Percentiles rank a stretch among this genome's conserved stretches.
Conservation (phyloP, 53 echinoderm and acorn worm species). For the Crossaster papposus region DNA sequence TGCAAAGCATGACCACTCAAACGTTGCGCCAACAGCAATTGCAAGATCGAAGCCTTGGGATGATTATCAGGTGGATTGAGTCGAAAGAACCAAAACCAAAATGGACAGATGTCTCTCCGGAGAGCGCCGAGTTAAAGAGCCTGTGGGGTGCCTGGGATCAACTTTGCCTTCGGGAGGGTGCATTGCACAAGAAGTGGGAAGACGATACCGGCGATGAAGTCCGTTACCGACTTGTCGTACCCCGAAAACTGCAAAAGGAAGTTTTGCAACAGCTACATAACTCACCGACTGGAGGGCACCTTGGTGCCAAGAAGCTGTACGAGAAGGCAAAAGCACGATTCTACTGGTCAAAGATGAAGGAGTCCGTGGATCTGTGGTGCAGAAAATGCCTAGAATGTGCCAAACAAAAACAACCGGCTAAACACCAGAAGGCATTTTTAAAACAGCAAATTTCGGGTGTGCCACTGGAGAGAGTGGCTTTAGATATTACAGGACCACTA, state of each 20-base stretch:
- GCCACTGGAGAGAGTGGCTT: slow-evolving; percentile 42
- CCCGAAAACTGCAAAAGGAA: neutral
- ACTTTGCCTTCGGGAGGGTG: slow-evolving; percentile 10
- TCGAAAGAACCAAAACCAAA: neutral
- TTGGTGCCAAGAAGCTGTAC: slow-evolving; percentile 23
- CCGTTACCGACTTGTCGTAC: neutral
- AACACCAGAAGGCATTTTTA: slow-evolving; percentile 6
- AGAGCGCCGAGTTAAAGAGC: neutral
- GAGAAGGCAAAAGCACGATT: neutral
- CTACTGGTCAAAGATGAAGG: slow-evolving; percentile 13
- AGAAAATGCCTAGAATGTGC: slow-evolving; percentile 32
- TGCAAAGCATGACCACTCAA: neutral
- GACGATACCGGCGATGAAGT: neutral
- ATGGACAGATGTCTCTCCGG: slow-evolving; percentile 2
- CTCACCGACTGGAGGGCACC: slow-evolving; percentile 22
- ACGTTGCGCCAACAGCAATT: neutral
- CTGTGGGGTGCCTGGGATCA: slow-evolving; percentile 34
- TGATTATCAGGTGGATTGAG: slow-evolving; percentile 5
- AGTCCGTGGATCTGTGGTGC: slow-evolving; percentile 43
- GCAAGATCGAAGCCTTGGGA: neutral
- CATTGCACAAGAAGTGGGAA: neutral
- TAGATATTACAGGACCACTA: slow-evolving; percentile 58
- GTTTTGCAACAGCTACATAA: slow-evolving; percentile 1
- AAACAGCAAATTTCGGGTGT: slow-evolving; percentile 43
- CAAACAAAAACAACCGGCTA: slow-evolving; percentile 11